A percentile compares a stretch with the other conserved stretches of the same genome.
Conservation (phyloP, 2,888 invertebrate genomes). For the Spicauda simplicius region DNA sequence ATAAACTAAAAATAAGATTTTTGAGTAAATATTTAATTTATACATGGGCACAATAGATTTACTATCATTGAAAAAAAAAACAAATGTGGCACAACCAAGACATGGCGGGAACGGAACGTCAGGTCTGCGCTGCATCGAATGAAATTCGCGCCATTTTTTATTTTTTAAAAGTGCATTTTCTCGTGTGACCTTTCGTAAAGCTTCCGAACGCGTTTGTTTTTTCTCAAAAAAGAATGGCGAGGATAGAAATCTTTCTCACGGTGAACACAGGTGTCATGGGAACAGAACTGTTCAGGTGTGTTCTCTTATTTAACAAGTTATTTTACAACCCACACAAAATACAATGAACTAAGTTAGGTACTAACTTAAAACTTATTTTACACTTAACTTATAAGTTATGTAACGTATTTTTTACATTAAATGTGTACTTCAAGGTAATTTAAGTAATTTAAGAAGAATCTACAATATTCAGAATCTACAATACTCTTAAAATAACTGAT, state of each 20-base stretch:
- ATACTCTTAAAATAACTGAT: too few species aligned
- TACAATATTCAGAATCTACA: too few species aligned
- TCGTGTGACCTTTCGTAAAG: slow-evolving; percentile 74
- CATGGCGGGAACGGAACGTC: slow-evolving; percentile 29
- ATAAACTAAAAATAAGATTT: too few species aligned
- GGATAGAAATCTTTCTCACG: slow-evolving; percentile 82
- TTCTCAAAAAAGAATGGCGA: slow-evolving; percentile 73
- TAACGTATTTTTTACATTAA: too few species aligned
- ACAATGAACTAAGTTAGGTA: background rate
- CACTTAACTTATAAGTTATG: too few species aligned
- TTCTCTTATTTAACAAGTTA: slow-evolving; percentile 19
- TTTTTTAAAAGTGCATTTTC: slow-evolving; percentile 62
- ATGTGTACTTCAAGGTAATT: too few species aligned
- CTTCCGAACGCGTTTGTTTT: slow-evolving; percentile 72
- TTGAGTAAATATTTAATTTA: background rate
- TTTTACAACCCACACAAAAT: slow-evolving; percentile 5
- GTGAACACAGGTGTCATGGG: slow-evolving; percentile 62
- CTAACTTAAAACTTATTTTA: too few species aligned
- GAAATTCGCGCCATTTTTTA: slow-evolving; percentile 40
- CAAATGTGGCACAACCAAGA: background rate
- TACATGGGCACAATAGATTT: background rate
- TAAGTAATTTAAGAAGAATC: too few species aligned
- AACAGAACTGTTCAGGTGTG: slow-evolving; percentile 54
- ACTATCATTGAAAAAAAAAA: background rate
- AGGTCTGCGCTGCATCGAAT: slow-evolving; percentile 17